Conservation (phyloP, 1,140 invertebrate genomes). For the Phenacoccus solenopsis region DNA sequence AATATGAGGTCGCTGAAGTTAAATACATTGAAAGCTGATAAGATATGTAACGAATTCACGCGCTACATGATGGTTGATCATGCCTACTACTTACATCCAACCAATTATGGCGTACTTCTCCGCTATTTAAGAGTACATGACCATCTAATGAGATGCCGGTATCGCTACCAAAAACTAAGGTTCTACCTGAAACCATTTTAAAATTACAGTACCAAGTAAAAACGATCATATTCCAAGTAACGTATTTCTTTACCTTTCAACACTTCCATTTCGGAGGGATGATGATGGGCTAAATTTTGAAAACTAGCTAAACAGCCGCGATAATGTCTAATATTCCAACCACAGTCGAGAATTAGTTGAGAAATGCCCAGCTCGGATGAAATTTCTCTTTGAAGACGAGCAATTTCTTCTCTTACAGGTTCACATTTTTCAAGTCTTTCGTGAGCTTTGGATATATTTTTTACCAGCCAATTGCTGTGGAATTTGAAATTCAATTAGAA, state of each 20-base stretch:
- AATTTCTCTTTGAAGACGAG: slow-evolving; percentile 43
- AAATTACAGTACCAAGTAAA: not conserved
- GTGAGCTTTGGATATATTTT: slow-evolving; percentile 47
- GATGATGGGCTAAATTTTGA: slow-evolving; percentile 52
- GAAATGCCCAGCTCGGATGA: slow-evolving; percentile 41
- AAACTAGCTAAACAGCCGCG: slow-evolving; percentile 69
- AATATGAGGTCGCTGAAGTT: too few relatives aligned
- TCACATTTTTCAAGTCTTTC: slow-evolving; percentile 43
- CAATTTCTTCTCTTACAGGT: slow-evolving; percentile 51
- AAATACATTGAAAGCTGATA: too few relatives aligned
- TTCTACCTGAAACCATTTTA: slow-evolving; percentile 40
- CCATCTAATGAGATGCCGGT: slow-evolving; percentile 80
- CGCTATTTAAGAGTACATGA: slow-evolving; percentile 73
- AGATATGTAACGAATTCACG: too few relatives aligned
- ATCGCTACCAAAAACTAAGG: slow-evolving; percentile 69
- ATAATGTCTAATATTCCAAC: slow-evolving; percentile 78
- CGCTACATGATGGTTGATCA: too few relatives aligned
- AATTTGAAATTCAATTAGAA: not conserved
- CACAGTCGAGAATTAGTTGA: slow-evolving; percentile 60
- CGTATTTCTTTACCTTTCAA: slow-evolving; percentile 39
- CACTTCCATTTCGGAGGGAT: slow-evolving; percentile 50
- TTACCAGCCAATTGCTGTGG: slow-evolving; percentile 47
- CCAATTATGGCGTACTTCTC: slow-evolving; percentile 83
- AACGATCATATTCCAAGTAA: slow-evolving; percentile 12
- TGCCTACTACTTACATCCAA: slow-evolving; percentile 59